A percentile compares a stretch with the other conserved stretches of the same genome.
These are phyloP conservation scores for Halichoeres trimaculatus DNA, from an alignment of 2,113 vertebrate genomes.

Conservation along the genomic window DNA sequence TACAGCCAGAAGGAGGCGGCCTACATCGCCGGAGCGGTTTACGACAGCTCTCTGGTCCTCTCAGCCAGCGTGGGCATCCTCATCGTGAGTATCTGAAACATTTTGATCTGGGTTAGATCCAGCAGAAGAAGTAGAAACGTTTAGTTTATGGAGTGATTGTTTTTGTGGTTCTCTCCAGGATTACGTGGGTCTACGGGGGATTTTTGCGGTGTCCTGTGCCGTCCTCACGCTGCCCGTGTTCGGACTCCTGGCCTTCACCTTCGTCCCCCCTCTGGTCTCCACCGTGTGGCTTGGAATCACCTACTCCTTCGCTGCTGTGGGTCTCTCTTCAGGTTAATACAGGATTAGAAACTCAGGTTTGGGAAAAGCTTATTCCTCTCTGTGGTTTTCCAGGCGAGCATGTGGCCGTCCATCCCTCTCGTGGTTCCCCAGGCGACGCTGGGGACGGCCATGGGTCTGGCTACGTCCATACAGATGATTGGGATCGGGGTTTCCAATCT, in stretches of 20 bases:
- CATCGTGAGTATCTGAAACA: slow-evolving; percentile 78
- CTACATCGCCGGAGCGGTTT: slow-evolving; percentile 85
- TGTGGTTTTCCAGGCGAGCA: slow-evolving; percentile 79
- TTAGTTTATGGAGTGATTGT: not conserved
- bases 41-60: slow-evolving; percentile 85
- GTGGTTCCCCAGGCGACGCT: slow-evolving; percentile 86
- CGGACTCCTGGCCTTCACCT: slow-evolving; percentile 84
- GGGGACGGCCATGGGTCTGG: slow-evolving; percentile 86
- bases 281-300: slow-evolving; percentile 86
- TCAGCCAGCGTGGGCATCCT: slow-evolving; percentile 83
- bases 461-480: slow-evolving; percentile 86
- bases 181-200: slow-evolving; percentile 80
- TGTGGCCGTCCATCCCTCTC: slow-evolving; percentile 88
- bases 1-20: slow-evolving; percentile 85
- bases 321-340: slow-evolving; percentile 33
- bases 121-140: no score
- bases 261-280: slow-evolving; percentile 83
- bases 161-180: slow-evolving; percentile 71
- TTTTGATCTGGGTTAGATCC: not conserved
- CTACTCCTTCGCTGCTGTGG: slow-evolving; percentile 87
- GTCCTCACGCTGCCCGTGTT: slow-evolving; percentile 85
- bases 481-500: slow-evolving; percentile 87
- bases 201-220: slow-evolving; percentile 80
- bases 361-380: not conserved
- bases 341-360: not conserved